A percentile compares a stretch with the other conserved stretches of the same genome.
Evolutionary conservation across 2,113 vertebrate species (phyloP).

Genomic region (Semnornis frantzii): DNA sequence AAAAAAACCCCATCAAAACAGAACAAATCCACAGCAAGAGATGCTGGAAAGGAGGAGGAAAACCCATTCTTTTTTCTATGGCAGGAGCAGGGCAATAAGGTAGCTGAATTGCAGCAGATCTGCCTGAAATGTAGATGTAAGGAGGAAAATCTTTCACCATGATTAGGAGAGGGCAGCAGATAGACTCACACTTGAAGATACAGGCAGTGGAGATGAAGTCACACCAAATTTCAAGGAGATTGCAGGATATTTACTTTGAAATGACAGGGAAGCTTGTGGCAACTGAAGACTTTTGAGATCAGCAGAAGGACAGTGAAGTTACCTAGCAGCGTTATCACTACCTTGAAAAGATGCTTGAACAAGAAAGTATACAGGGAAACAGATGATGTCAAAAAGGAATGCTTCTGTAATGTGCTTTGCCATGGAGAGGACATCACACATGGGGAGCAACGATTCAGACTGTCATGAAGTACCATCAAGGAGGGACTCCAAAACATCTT

Average conservation of each 20-base stretch:
- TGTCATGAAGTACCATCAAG: fast-evolving
- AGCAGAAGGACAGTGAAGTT: background rate
- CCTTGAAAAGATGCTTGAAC: background rate
- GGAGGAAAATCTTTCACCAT: background rate
- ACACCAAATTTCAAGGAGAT: background rate
- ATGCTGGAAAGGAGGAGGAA: background rate
- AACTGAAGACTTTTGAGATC: background rate
- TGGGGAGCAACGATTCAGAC: background rate
- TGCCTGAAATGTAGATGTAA: background rate
- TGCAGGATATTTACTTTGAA: background rate
- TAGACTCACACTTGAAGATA: background rate
- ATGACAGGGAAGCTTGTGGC: background rate
- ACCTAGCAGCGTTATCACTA: background rate
- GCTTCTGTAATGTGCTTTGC: background rate
- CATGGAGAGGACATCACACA: no score
- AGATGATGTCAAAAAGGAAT: background rate
- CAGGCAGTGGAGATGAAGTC: background rate
- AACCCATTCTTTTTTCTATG: background rate
- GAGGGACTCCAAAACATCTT: background rate
- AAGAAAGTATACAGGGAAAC: background rate
- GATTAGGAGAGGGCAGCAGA: background rate
- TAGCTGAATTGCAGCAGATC: background rate
- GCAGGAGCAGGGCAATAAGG: background rate
- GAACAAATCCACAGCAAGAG: background rate
- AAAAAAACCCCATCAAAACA: background rate